phyloP scores from a whole-genome alignment of 2,797 vertebrate species.

The Linurgus olivaceus region DNA sequence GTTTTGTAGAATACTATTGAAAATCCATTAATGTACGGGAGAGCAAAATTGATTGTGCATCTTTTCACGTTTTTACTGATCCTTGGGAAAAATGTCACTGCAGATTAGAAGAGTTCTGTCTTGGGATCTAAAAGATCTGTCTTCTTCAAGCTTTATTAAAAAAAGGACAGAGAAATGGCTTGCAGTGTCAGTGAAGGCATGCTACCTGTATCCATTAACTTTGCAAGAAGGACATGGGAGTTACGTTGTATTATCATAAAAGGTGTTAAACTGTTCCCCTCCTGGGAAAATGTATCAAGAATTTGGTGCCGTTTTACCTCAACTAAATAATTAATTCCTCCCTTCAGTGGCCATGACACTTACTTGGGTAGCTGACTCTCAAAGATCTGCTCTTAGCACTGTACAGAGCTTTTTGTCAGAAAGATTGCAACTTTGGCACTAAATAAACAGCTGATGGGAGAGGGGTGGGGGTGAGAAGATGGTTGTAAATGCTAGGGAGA shows the following conservation, averaged over 20 bases:
- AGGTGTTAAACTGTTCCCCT: background rate
- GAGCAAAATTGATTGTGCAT: background rate
- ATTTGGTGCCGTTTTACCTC: constrained; percentile 1
- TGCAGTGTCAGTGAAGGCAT: background rate
- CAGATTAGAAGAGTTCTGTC: background rate
- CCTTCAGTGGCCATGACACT: background rate
- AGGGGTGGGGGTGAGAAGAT: background rate
- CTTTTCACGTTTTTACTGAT: background rate
- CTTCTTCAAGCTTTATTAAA: background rate
- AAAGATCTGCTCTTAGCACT: background rate
- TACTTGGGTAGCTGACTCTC: background rate
- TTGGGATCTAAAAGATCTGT: background rate
- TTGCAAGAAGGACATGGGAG: background rate
- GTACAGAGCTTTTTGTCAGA: background rate
- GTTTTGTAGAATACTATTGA: background rate
- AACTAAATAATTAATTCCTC: background rate
- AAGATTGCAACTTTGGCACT: background rate
- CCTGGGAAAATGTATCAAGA: background rate
- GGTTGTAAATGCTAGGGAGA: background rate
- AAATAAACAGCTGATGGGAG: background rate
- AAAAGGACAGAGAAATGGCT: background rate
- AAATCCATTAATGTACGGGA: background rate
- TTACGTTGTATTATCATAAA: background rate
- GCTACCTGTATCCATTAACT: background rate
- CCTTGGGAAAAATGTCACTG: background rate